A percentile compares a stretch with the other conserved stretches of the same genome.
These are phyloP conservation scores for Lepidotrigona ventralis DNA, from an alignment of 1,140 invertebrate species.

Conservation along the genomic window DNA sequence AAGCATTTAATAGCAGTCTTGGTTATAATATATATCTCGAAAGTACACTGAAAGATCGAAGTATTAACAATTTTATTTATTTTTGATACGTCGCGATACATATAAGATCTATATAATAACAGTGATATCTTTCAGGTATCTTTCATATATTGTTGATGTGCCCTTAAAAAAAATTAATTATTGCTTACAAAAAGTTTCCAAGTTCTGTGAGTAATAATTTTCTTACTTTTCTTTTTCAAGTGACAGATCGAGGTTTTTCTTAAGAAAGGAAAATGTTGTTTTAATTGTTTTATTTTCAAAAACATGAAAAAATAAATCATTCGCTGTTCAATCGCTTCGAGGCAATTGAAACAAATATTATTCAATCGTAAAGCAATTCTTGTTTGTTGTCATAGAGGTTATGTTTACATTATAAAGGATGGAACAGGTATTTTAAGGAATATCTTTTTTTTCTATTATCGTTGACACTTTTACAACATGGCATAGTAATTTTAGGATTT, in stretches of 20 bases:
- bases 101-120: background rate
- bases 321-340: background rate
- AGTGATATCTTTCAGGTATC: background rate
- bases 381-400: conserved; percentile 21
- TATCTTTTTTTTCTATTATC: background rate
- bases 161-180: background rate
- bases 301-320: background rate
- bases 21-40: background rate
- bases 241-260: background rate
- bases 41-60: background rate
- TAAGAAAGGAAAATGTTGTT: background rate
- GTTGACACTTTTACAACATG: background rate
- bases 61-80: conserved; percentile 1
- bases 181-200: no score
- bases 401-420: conserved; percentile 29
- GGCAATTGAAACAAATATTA: background rate
- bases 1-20: background rate
- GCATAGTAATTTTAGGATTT: conserved; percentile 69
- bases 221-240: background rate
- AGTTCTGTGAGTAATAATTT: background rate
- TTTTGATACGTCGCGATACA: background rate
- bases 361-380: background rate
- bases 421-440: conserved; percentile 29
- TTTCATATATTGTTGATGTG: background rate
- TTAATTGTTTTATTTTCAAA: background rate